Conservation (phyloP, 2,113 vertebrate genomes). For the Megaptera novaeangliae region DNA sequence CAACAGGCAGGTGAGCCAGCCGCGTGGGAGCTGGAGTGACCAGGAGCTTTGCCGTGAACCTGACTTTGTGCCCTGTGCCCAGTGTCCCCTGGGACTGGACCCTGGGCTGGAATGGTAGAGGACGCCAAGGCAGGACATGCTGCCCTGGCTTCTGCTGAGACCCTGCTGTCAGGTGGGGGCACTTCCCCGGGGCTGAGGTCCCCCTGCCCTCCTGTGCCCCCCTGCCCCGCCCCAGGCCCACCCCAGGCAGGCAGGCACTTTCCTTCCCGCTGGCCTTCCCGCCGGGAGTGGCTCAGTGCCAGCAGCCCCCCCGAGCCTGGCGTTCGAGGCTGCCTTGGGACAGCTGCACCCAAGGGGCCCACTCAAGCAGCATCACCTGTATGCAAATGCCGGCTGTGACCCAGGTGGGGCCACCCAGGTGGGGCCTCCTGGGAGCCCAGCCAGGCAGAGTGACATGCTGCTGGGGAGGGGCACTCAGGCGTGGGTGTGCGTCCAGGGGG, state of each 20-base stretch:
- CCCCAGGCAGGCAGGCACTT: neutral
- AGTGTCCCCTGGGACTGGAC: neutral
- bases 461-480: neutral
- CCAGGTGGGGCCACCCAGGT: neutral
- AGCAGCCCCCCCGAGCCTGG: neutral
- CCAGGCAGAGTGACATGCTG: neutral
- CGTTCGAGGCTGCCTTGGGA: accelerated
- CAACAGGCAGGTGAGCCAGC: neutral
- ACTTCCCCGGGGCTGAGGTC: accelerated
- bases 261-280: neutral
- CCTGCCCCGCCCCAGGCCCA: neutral
- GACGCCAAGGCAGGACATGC: accelerated
- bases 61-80: neutral
- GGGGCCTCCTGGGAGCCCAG: neutral
- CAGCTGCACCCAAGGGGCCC: neutral
- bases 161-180: neutral
- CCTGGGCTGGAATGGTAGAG: neutral
- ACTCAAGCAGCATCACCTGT: slow-evolving; percentile 30
- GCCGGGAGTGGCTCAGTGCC: accelerated
- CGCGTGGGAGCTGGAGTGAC: neutral
- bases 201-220: neutral
- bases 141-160: neutral
- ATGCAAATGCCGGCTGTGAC: slow-evolving; percentile 21
- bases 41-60: neutral
- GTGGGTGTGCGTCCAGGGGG: neutral